Evolutionary conservation across 2,113 vertebrate genomes (phyloP).

Genomic region (Oriolus oriolus): DNA sequence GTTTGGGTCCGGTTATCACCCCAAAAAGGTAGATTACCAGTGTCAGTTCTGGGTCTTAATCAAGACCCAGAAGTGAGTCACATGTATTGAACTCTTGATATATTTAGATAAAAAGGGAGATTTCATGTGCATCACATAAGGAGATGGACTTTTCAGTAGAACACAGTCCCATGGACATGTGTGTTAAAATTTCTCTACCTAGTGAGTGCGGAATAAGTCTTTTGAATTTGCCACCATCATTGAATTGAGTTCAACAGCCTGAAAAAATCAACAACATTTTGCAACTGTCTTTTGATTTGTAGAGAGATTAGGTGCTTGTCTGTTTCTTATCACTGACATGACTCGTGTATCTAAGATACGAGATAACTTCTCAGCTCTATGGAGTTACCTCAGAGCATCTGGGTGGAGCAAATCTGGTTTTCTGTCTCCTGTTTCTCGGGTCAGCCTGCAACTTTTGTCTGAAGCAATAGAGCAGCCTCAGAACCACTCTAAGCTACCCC

Average conservation of each 20-base stretch:
- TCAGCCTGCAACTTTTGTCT: background rate
- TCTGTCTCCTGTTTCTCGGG: background rate
- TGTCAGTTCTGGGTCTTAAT: background rate
- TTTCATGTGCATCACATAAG: background rate
- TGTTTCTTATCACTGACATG: background rate
- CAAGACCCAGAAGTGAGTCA: background rate
- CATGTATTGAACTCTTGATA: background rate
- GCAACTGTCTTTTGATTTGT: background rate
- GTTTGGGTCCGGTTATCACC: background rate
- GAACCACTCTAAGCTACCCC: background rate
- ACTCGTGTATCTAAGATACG: background rate
- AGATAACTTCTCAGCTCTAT: background rate
- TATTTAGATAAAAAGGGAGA: background rate
- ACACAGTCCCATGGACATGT: background rate
- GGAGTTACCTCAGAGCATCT: background rate
- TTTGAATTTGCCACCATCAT: background rate
- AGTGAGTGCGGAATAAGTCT: background rate
- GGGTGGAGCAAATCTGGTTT: background rate
- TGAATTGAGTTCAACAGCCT: background rate
- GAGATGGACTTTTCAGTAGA: background rate
- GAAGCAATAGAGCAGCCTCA: background rate
- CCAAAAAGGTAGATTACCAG: background rate
- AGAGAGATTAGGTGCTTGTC: background rate
- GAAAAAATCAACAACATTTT: background rate
- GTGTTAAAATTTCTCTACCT: background rate